Base-by-base conservation (phyloP, 2,113 vertebrate species). In the Nipponia nippon region DNA sequence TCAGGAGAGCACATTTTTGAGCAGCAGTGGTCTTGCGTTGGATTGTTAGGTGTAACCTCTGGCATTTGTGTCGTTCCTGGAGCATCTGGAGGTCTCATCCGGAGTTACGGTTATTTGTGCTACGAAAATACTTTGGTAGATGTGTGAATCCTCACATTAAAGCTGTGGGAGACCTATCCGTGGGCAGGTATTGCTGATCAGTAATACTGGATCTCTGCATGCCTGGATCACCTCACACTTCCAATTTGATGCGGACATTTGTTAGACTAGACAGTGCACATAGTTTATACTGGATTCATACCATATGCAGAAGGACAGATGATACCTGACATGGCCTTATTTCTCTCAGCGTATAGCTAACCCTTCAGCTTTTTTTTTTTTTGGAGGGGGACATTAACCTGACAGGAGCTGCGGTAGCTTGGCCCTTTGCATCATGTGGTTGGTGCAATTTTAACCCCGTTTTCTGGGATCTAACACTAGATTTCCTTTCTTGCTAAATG, bases 1-100 rank as follows among this genome's bases (percentile, higher is more conserved):
- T 70, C n/a, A 42, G 36, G 56, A 91, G 50, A 70, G 36, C 30
- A 55, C 0, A 1, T 30, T 75, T 85, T 52, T 53, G 38, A 79
- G 44, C 21, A 34, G 38, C 1, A 0, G 16, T 40, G 18, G 32
- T 70, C 66, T 47, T 52, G 32, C 0, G 0, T 47, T 71, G 46
- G 12, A 20, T 66, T 75, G 52, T 42, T 66, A 72, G 23, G 15
- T 70, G 16, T 71, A 61, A 72, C 56, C 44, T 80, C 63, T 38
- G 10, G 20, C 13, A 11, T 63, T 55, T 75, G 13, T 30, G 12
- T 65, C 1, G 0, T 75, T 93, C 29, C 70, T 50, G n/a, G 32
- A 89, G 42, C 46, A 71, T 47, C 47, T 38, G 13, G 77, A 79
- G 67, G 47, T 27, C 47, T 50, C 22, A 21, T 23, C 36, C 75